Base-by-base conservation (phyloP, 2,888 invertebrate genomes). In the Hirudinaria manillensis region DNA sequence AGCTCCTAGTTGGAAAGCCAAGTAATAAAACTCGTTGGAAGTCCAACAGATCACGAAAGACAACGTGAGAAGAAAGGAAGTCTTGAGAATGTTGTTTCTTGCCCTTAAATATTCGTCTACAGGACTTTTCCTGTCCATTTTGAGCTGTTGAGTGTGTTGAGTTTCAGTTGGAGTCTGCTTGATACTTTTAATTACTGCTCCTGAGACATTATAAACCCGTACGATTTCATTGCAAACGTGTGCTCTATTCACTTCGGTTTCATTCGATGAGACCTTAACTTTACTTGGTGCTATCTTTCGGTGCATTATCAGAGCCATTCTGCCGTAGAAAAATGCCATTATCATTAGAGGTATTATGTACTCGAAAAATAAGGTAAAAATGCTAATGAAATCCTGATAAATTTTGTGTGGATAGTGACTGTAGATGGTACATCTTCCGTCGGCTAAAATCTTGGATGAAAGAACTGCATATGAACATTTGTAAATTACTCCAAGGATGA, bases 1-100 rank as follows among this genome's bases (percentile, higher is more conserved):
- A n/a, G 67, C 70, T 6, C 78, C 79, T 24, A 79, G 27, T 67
- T 78, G 76, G 68, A 77, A 77, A 73, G 77, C 56, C n/a, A 78
- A 53, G 70, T 75, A 79, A 73, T 75, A 77, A 66, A 77, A 65
- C 38, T 78, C 76, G 72, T 79, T 79, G 53, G 70, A 76, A 0
- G 76, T 72, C 76, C 76, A 78, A 36, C 79, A 79, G 13, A 73
- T 16, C 27, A 77, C 72, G 76, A 77, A 79, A 27, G 51, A 76
- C 24, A 74, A 21, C 4, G 76, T 68, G 3, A 79, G 75, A 7
- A 78, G 56, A 21, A 34, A 74, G 55, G 78, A 53, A 3, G 79
- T 78, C 55, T 79, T 79, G 24, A 79, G 29, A 29, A 77, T 74
- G 75, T 78, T 79, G 19, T 68, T 55, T 53, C 70, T 45, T 4